Evolutionary conservation across 2,888 invertebrate genomes (phyloP).

Genomic region (Myopa tessellatipennis): DNA sequence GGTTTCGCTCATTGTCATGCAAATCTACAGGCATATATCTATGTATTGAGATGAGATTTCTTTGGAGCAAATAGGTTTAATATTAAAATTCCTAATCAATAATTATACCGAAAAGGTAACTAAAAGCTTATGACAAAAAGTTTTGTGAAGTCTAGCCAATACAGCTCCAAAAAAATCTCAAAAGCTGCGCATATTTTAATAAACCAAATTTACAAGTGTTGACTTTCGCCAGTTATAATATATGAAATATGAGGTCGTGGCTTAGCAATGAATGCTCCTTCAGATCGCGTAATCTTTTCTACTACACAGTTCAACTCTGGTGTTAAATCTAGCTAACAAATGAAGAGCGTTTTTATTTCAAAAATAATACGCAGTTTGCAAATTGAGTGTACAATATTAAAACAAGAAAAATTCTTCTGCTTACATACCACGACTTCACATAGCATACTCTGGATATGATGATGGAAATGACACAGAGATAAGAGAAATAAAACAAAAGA

Average conservation of each 20-base stretch:
- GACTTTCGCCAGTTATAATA: conserved; percentile 23
- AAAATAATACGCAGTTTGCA: background rate
- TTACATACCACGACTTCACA: conserved; percentile 65
- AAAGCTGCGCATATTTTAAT: conserved; percentile 39
- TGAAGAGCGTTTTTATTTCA: background rate
- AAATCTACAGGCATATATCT: conserved; percentile 24
- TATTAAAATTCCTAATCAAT: background rate
- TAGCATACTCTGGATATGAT: conserved; percentile 55
- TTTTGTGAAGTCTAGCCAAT: conserved; percentile 27
- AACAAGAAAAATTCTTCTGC: conserved; percentile 19
- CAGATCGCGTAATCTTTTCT: background rate
- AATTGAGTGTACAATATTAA: conserved; percentile 37
- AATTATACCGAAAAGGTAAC: background rate
- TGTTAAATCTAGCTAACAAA: background rate
- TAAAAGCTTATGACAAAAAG: conserved; percentile 2
- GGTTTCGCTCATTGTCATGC: conserved; percentile 30
- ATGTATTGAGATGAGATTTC: conserved; percentile 23
- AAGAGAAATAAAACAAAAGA: background rate
- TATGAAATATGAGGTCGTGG: conserved; percentile 63
- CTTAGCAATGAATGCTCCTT: conserved; percentile 41
- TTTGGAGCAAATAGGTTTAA: conserved; percentile 30
- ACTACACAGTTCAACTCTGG: background rate
- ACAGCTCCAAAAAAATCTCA: conserved; percentile 41
- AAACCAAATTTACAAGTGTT: conserved; percentile 30
- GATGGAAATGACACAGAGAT: conserved; percentile 4